Evolutionary conservation across 2,888 invertebrate species (phyloP).

Genomic region (Catocala fraxini): DNA sequence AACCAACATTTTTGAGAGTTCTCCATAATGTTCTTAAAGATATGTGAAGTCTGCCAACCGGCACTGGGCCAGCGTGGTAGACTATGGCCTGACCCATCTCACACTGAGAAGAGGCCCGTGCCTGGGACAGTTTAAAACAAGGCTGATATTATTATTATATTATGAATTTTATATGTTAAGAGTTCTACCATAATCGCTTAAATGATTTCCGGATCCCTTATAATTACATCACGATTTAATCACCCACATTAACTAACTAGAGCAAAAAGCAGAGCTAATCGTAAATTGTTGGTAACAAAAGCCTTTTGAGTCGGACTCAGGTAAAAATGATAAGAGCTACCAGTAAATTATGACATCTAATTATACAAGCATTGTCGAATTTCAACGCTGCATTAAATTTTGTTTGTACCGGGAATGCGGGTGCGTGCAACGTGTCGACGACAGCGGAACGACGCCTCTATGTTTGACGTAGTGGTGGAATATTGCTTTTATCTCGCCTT

Average conservation of each 20-base stretch:
- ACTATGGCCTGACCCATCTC: too few relatives aligned
- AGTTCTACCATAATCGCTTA: too few relatives aligned
- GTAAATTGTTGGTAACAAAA: constrained; percentile 44
- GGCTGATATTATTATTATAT: too few relatives aligned
- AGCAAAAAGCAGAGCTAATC: constrained; percentile 20
- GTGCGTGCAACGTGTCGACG: constrained; percentile 41
- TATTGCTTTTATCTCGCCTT: too few relatives aligned
- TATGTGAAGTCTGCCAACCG: too few relatives aligned
- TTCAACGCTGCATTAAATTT: constrained; percentile 80
- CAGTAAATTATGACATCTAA: constrained; percentile 81
- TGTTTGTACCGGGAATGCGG: constrained; percentile 64
- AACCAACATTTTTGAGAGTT: too few relatives aligned
- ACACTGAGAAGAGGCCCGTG: neutral
- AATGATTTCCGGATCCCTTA: neutral
- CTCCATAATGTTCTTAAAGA: too few relatives aligned
- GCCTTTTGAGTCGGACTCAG: constrained; percentile 42
- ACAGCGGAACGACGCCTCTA: neutral
- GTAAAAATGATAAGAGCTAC: constrained; percentile 66
- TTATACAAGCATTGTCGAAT: constrained; percentile 79
- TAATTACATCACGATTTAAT: constrained; percentile 17
- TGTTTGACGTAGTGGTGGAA: too few relatives aligned
- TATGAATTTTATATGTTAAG: too few relatives aligned
- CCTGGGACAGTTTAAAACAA: too few relatives aligned
- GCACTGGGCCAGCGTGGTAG: too few relatives aligned
- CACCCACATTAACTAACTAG: constrained; percentile 7